These are phyloP conservation scores for Hirudinaria manillensis DNA, from an alignment of 2,888 invertebrate species.

Conservation along the genomic window DNA sequence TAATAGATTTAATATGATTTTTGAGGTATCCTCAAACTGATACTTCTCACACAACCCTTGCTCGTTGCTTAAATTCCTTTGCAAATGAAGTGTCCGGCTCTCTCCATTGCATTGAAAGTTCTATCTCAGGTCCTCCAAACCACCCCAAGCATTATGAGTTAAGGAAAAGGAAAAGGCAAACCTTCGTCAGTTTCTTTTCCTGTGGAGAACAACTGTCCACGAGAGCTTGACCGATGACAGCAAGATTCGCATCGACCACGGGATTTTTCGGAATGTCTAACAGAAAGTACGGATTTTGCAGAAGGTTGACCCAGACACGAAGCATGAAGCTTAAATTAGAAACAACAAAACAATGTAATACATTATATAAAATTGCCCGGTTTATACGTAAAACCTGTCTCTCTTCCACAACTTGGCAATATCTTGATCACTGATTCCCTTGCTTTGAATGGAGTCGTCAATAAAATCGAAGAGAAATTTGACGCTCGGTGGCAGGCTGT, in stretches of 20 bases:
- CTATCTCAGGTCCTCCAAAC: too few relatives aligned
- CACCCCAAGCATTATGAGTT: too few relatives aligned
- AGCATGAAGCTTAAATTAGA: neutral
- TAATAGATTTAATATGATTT: too few relatives aligned
- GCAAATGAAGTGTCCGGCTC: too few relatives aligned
- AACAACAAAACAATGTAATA: neutral
- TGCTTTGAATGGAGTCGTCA: slow-evolving; percentile 77
- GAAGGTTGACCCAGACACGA: slow-evolving; percentile 15
- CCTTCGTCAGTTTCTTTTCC: slow-evolving; percentile 17
- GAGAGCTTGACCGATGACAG: slow-evolving; percentile 18
- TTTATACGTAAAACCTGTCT: slow-evolving; percentile 61
- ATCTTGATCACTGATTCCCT: slow-evolving; percentile 88
- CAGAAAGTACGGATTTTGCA: slow-evolving; percentile 15
- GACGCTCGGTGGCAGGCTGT: slow-evolving; percentile 79
- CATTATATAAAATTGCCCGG: neutral
- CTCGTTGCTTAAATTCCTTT: too few relatives aligned
- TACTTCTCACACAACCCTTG: too few relatives aligned
- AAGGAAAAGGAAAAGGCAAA: too few relatives aligned
- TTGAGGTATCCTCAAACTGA: too few relatives aligned
- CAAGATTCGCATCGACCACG: neutral
- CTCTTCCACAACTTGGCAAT: slow-evolving; percentile 99
- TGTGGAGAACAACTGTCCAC: slow-evolving; percentile 12
- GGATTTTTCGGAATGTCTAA: neutral
- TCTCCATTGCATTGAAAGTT: too few relatives aligned
- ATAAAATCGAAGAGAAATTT: slow-evolving; percentile 99